Evolutionary conservation across 2,797 vertebrate genomes (phyloP).

Genomic region (Chloroceryle amazona): DNA sequence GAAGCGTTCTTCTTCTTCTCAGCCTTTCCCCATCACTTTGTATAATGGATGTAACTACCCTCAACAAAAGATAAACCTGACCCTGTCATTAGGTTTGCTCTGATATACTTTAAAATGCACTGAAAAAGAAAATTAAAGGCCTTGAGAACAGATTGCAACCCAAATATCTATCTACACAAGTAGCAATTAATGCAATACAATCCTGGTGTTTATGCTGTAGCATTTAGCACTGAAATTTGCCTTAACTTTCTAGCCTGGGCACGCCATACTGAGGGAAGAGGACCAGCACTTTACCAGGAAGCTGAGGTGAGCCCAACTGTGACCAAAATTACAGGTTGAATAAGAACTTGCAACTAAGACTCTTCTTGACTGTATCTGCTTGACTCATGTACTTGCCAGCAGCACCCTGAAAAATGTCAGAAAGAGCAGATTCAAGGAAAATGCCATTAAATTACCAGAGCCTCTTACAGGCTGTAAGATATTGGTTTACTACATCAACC

Average conservation of each 20-base stretch:
- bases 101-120: neutral
- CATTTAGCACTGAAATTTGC: neutral
- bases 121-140: conserved; percentile 31
- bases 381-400: neutral
- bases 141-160: neutral
- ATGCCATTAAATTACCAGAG: neutral
- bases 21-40: neutral
- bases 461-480: neutral
- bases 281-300: neutral
- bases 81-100: neutral
- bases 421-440: conserved; percentile 1
- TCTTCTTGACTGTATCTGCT: neutral
- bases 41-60: neutral
- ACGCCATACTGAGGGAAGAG: neutral
- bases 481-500: neutral
- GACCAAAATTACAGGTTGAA: conserved; percentile 24
- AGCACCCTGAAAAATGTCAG: neutral
- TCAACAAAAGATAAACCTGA: neutral
- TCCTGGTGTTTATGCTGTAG: neutral
- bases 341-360: neutral
- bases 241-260: neutral
- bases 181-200: neutral
- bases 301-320: neutral
- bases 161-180: neutral
- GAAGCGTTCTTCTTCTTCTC: neutral